Percentiles rank a stretch among this genome's conserved stretches.
Evolutionary conservation across 23 tunicate species (phyloP).

Genomic region (Trididemnum miniatum): DNA sequence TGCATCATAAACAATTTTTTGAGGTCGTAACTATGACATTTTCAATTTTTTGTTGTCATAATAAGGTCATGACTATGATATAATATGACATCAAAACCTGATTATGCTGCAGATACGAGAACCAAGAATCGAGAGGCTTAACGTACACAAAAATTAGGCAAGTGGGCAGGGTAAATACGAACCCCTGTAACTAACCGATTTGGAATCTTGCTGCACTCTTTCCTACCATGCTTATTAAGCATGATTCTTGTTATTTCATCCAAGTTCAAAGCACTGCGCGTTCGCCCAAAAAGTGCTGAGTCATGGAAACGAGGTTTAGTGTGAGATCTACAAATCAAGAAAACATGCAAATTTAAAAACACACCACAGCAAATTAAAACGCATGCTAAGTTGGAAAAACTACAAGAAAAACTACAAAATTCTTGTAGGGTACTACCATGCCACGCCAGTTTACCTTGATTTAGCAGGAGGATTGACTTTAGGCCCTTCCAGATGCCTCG

Average conservation of each 20-base stretch:
- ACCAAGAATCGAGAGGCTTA: too few relatives aligned
- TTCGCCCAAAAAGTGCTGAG: conserved; percentile 35
- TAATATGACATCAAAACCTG: too few relatives aligned
- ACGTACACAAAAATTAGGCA: too few relatives aligned
- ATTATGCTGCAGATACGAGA: too few relatives aligned
- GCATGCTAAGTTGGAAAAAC: background rate
- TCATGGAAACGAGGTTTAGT: conserved; percentile 36
- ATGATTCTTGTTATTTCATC: conserved; percentile 27
- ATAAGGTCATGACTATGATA: too few relatives aligned
- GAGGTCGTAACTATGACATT: too few relatives aligned
- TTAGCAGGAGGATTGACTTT: background rate
- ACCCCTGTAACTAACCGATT: conserved; percentile 18
- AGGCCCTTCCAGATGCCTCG: conserved; percentile 10
- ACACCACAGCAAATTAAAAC: background rate
- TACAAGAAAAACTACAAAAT: background rate
- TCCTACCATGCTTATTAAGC: background rate
- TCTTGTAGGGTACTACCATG: too few relatives aligned
- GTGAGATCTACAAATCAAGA: conserved; percentile 37
- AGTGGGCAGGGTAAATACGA: too few relatives aligned
- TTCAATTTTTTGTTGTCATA: too few relatives aligned
- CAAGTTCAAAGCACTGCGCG: conserved; percentile 63
- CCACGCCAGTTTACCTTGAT: conserved; percentile 14
- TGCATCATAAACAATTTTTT: too few relatives aligned
- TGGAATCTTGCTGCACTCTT: background rate
- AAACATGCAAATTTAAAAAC: conserved; percentile 36